phyloP scores from a whole-genome alignment of 2,888 invertebrate genomes.

The Rosalia funebris region DNA sequence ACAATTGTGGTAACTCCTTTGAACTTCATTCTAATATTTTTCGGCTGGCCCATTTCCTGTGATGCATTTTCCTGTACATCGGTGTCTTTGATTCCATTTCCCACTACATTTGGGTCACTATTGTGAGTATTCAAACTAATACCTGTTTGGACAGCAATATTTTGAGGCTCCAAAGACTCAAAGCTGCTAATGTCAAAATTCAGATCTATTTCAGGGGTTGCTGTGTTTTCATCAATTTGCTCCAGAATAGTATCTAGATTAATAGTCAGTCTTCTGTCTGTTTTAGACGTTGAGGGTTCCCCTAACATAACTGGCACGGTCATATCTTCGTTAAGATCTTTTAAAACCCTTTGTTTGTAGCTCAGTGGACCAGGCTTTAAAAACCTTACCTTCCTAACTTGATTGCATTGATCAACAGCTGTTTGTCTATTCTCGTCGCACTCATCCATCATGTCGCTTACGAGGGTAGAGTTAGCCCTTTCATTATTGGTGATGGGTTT shows the following conservation, averaged over 20 bases:
- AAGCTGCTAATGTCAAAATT: conserved; percentile 15
- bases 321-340: conserved; percentile 22
- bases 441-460: conserved; percentile 1
- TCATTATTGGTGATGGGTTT: conserved; percentile 43
- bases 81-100: neutral
- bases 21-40: conserved; percentile 13
- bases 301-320: conserved; percentile 27
- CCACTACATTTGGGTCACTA: neutral
- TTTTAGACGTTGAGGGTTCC: neutral
- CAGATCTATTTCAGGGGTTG: conserved; percentile 20
- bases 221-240: conserved; percentile 19
- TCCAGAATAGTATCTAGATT: conserved; percentile 26
- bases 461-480: conserved; percentile 37
- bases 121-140: neutral
- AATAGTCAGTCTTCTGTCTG: conserved; percentile 1
- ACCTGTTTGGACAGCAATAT: conserved; percentile 15
- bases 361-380: conserved; percentile 26
- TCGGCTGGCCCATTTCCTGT: conserved; percentile 5
- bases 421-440: neutral
- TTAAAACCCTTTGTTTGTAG: conserved; percentile 22
- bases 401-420: neutral
- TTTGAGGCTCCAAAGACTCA: conserved; percentile 6
- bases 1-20: conserved; percentile 19
- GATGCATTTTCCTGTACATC: neutral
- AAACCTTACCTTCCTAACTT: neutral